phyloP scores from a whole-genome alignment of 2,888 invertebrate genomes.

The Pelosia muscerda region DNA sequence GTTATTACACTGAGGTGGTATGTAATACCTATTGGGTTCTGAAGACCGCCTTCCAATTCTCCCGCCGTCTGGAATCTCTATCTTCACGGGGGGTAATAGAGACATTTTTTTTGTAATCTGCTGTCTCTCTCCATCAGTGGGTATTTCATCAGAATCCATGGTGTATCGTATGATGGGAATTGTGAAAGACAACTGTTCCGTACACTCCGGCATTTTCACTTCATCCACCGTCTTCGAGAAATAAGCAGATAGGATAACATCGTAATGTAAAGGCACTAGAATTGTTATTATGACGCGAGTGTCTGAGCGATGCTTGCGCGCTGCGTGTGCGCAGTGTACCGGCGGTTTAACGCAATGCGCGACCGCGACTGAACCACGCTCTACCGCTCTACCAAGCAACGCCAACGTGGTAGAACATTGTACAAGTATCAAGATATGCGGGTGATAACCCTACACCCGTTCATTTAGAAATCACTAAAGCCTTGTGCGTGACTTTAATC shows the following conservation, averaged over 20 bases:
- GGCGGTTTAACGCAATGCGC: conserved; percentile 45
- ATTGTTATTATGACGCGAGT: conserved; percentile 36
- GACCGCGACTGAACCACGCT: conserved; percentile 46
- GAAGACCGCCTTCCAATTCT: conserved; percentile 76
- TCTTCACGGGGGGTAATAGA: conserved; percentile 78
- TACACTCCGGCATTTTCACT: conserved; percentile 84
- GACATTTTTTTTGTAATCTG: conserved; percentile 79
- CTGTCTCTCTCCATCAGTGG: conserved; percentile 68
- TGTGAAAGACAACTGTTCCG: conserved; percentile 78
- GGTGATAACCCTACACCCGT: conserved; percentile 54
- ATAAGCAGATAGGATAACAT: conserved; percentile 55
- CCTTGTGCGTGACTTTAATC: conserved; percentile 57
- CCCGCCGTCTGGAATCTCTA: conserved; percentile 78
- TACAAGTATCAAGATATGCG: conserved; percentile 49
- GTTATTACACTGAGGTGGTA: conserved; percentile 82
- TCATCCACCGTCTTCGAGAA: conserved; percentile 53
- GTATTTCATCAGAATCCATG: conserved; percentile 79
- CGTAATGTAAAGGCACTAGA: conserved; percentile 54
- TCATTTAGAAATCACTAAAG: conserved; percentile 58
- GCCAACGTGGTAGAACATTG: conserved; percentile 31
- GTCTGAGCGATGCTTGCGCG: conserved; percentile 36
- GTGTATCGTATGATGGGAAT: conserved; percentile 83
- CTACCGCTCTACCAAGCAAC: conserved; percentile 40
- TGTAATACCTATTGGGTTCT: conserved; percentile 78
- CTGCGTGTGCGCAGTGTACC: conserved; percentile 40